A percentile compares a stretch with the other conserved stretches of the same genome.
These are phyloP conservation scores for Cantharis lateralis DNA, from an alignment of 2,888 invertebrate genomes.

Conservation along the genomic window DNA sequence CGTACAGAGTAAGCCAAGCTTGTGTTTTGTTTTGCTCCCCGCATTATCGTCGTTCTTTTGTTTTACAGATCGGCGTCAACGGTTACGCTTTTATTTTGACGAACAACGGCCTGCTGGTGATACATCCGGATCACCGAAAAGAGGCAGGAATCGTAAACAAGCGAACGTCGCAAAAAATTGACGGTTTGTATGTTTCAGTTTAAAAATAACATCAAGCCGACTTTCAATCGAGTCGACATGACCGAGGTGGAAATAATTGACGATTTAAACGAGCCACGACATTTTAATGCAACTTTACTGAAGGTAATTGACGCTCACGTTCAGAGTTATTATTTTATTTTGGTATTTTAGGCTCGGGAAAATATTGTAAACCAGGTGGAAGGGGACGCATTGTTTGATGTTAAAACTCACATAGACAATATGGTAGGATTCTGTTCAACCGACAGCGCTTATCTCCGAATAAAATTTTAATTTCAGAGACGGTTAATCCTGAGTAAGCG, in stretches of 20 bases:
- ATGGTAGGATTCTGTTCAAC: slow-evolving; percentile 68
- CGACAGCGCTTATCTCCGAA: background rate
- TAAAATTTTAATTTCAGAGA: slow-evolving; percentile 64
- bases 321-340: background rate
- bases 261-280: slow-evolving; percentile 72
- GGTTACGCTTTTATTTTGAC: slow-evolving; percentile 94
- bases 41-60: background rate
- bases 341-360: slow-evolving; percentile 45
- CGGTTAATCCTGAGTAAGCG: slow-evolving; percentile 78
- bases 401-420: slow-evolving; percentile 84
- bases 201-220: slow-evolving; percentile 87
- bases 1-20: slow-evolving; percentile 73
- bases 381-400: slow-evolving; percentile 68
- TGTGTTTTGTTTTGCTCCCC: background rate
- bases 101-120: slow-evolving; percentile 91
- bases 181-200: slow-evolving; percentile 58
- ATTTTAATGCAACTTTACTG: slow-evolving; percentile 66
- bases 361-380: slow-evolving; percentile 55
- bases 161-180: background rate
- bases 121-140: slow-evolving; percentile 92
- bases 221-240: slow-evolving; percentile 96
- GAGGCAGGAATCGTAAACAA: slow-evolving; percentile 66
- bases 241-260: slow-evolving; percentile 87
- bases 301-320: slow-evolving; percentile 41
- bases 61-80: slow-evolving; percentile 84